Conservation (phyloP, 2,797 vertebrate genomes). For the Chelon labrosus region DNA sequence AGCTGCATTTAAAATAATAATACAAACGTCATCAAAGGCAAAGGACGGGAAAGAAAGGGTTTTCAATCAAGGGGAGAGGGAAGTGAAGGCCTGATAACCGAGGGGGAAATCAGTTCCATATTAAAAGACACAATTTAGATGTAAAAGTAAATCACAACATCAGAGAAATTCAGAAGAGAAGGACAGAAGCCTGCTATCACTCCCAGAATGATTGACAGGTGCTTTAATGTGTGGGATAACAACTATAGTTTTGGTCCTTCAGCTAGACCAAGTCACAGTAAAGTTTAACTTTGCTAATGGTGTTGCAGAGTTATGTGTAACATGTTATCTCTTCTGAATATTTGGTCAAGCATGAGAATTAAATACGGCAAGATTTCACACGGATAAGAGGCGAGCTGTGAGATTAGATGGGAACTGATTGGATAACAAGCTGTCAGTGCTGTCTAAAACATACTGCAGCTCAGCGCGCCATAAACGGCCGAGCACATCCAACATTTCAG, state of each 20-base stretch:
- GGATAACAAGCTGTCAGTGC: slow-evolving; percentile 69
- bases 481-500: slow-evolving; percentile 37
- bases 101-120: neutral
- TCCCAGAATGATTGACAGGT: neutral
- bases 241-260: neutral
- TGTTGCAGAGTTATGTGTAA: slow-evolving; percentile 4
- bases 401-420: slow-evolving; percentile 67
- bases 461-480: slow-evolving; percentile 24
- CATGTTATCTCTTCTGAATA: slow-evolving; percentile 18
- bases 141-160: slow-evolving; percentile 3
- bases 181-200: neutral
- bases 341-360: slow-evolving; percentile 53
- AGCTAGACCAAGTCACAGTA: neutral
- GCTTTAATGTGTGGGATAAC: neutral
- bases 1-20: slow-evolving; percentile 8
- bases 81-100: neutral
- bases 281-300: slow-evolving; percentile 8
- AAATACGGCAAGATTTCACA: slow-evolving; percentile 51
- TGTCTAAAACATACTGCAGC: slow-evolving; percentile 52
- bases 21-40: slow-evolving; percentile 14
- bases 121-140: neutral
- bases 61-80: neutral
- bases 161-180: neutral
- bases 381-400: slow-evolving; percentile 57
- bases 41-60: neutral